Percentiles rank a stretch among this genome's conserved stretches.
phyloP scores from a whole-genome alignment of 2,888 invertebrate species.

The Epistrophella euchroma region DNA sequence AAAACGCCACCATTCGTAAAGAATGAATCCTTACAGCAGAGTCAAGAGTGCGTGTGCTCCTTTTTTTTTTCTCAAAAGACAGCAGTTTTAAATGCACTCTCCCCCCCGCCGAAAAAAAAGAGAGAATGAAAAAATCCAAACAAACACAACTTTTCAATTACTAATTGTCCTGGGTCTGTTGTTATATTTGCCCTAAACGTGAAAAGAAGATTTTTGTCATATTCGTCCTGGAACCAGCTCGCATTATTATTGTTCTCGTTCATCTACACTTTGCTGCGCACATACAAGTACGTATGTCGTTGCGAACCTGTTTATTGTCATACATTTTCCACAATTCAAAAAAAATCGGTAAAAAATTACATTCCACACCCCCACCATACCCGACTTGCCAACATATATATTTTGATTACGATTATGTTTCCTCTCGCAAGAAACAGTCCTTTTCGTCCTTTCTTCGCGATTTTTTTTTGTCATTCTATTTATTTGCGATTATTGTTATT shows the following conservation, averaged over 20 bases:
- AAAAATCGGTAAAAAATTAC: constrained; percentile 59
- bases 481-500: constrained; percentile 75
- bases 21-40: constrained; percentile 59
- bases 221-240: constrained; percentile 40
- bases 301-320: constrained; percentile 47
- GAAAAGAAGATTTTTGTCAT: constrained; percentile 59
- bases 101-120: constrained; percentile 35
- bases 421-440: constrained; percentile 30
- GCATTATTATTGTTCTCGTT: constrained; percentile 51
- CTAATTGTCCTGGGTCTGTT: constrained; percentile 67
- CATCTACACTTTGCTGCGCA: constrained; percentile 69
- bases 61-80: constrained; percentile 19
- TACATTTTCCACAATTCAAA: constrained; percentile 53
- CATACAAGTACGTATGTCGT: constrained; percentile 70
- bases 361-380: constrained; percentile 16
- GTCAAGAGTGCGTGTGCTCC: constrained; percentile 74
- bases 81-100: constrained; percentile 9
- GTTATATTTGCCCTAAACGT: constrained; percentile 28
- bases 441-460: constrained; percentile 21
- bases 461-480: constrained; percentile 46
- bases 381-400: background rate
- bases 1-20: constrained; percentile 73
- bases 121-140: background rate
- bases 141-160: constrained; percentile 73
- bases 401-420: constrained; percentile 71